A percentile compares a stretch with the other conserved stretches of the same genome.
Evolutionary conservation across 2,797 vertebrate species (phyloP).

Genomic region (Masticophis lateralis): DNA sequence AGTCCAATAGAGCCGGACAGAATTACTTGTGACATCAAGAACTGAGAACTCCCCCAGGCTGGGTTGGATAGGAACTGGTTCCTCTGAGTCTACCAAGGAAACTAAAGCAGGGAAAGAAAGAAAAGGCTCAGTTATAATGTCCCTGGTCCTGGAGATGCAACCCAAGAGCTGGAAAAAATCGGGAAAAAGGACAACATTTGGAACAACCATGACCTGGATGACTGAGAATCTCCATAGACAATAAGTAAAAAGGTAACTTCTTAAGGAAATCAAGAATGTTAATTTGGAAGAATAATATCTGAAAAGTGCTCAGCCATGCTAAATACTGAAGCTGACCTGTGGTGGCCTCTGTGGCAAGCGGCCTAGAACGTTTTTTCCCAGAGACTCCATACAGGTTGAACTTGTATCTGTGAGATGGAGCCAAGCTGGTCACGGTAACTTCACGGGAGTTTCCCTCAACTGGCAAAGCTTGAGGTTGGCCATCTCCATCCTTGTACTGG

Average conservation of each 20-base stretch:
- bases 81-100: neutral
- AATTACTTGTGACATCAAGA: neutral
- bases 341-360: neutral
- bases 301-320: neutral
- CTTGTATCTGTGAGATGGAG: neutral
- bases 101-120: neutral
- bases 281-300: neutral
- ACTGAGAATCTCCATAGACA: neutral
- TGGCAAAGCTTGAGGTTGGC: neutral
- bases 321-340: conserved; percentile 39
- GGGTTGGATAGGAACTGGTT: neutral
- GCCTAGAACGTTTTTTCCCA: neutral
- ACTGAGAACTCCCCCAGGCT: neutral
- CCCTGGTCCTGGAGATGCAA: neutral
- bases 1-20: conserved; percentile 55
- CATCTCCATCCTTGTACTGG: neutral
- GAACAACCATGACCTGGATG: neutral
- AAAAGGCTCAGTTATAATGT: neutral
- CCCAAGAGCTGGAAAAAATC: neutral
- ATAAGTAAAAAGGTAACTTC: neutral
- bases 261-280: neutral
- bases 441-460: neutral
- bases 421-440: neutral
- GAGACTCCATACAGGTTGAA: neutral
- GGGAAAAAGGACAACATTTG: too few relatives aligned